Evolutionary conservation across 2,888 invertebrate species (phyloP).

Genomic region (Acanthosepion lycidas): DNA sequence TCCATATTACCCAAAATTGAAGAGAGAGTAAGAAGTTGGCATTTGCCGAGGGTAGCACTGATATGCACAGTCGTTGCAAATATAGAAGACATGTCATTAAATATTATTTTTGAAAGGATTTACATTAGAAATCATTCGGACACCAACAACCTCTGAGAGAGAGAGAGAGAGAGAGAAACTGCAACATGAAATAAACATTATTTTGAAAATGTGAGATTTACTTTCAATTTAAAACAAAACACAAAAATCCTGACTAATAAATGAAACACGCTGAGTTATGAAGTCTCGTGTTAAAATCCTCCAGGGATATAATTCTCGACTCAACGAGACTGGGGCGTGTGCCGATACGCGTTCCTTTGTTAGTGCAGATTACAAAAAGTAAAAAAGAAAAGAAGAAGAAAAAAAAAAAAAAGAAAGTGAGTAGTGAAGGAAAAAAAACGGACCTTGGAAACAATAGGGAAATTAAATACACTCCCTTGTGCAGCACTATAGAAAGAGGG

Average conservation of each 20-base stretch:
- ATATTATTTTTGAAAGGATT: no score
- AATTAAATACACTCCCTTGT: constrained; percentile 4
- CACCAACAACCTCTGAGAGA: not conserved
- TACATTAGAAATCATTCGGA: no score
- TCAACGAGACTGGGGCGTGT: not conserved
- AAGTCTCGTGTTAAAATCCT: not conserved
- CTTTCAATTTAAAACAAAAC: not conserved
- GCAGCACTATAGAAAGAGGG: not conserved
- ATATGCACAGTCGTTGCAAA: no score
- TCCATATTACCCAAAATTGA: no score
- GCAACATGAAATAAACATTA: not conserved
- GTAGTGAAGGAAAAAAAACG: no score
- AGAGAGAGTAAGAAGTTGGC: no score
- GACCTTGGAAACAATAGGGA: not conserved
- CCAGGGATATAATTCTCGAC: not conserved
- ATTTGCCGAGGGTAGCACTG: no score
- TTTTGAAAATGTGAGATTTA: not conserved
- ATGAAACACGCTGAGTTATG: not conserved
- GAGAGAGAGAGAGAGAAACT: not conserved
- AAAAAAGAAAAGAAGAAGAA: not conserved
- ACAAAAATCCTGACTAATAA: constrained; percentile 17
- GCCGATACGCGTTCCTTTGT: constrained; percentile 33
- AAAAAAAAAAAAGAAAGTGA: not conserved
- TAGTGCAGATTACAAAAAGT: not conserved
- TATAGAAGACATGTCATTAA: no score